Base-by-base conservation (phyloP, 1,140 invertebrate species). In the Brachionus rotundiformis region DNA sequence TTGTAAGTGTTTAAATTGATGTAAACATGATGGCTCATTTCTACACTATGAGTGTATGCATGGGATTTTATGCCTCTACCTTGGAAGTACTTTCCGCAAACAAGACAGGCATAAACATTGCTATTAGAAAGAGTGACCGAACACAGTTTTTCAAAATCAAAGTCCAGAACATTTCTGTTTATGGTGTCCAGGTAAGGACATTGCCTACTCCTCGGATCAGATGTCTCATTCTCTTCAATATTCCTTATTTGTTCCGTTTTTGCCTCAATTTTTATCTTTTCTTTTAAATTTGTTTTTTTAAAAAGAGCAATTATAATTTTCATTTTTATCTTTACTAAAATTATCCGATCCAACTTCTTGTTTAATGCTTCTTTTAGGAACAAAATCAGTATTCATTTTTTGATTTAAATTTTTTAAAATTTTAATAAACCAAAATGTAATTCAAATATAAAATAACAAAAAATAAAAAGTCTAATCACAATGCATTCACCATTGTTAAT, bases 131-230 rank as follows among this genome's bases (percentile, higher is more conserved):
- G 87, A 2, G 96, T 98, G 23, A 99, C 93, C 0, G 96, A 99
- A 87, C 98, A 99, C 3, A 99, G 88, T 88, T 99, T 99, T 87
- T 99, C 98, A 91, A 99, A 99, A 90, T 99, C 98, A 91, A 99
- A 99, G 89, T 99, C 98, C 68, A 99, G 89, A 83, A 98, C 92
- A 86, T 96, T 94, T 84, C 90, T 91, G 88, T 98, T 97, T 59
- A 98, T 98, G 16, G 95, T 97, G 85, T 98, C 96, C 82, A 98
- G 88, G 86, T 98, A 98, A 1, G 96, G 96, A 87, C 96, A 98
- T 27, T 87, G 86, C 82, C 88, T 84, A 25, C 84, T 85, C 63
- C 84, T 13, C n/a, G 23, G n/a, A 44, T 82, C 81, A 73, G 39
- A 19, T 44, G 8, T 25, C 0, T 41, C 33, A 3, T 27, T 44